Conservation (phyloP, 2,888 invertebrate species). For the Zygaena filipendulae region DNA sequence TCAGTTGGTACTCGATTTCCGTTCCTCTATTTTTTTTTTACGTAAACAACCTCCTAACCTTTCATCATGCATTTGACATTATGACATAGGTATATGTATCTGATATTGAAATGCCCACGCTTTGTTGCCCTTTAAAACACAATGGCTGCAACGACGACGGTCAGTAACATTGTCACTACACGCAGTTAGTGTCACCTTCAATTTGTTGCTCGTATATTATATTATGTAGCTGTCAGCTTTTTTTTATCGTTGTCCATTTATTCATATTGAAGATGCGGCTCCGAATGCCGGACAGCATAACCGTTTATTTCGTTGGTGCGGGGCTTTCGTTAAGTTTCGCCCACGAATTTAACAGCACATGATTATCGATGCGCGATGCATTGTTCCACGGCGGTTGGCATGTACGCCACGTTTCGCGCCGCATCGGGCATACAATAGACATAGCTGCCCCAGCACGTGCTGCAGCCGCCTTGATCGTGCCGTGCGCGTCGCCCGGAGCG, state of each 20-base stretch:
- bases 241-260: slow-evolving; percentile 41
- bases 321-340: slow-evolving; percentile 38
- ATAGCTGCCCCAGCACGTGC: slow-evolving; percentile 56
- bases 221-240: too few species aligned
- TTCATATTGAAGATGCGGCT: slow-evolving; percentile 42
- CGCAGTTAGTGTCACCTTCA: slow-evolving; percentile 38
- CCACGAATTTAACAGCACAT: slow-evolving; percentile 38
- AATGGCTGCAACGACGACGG: too few species aligned
- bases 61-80: too few species aligned
- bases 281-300: slow-evolving; percentile 39
- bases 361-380: slow-evolving; percentile 55
- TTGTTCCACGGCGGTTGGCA: slow-evolving; percentile 55
- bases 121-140: too few species aligned
- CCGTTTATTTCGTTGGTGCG: slow-evolving; percentile 36
- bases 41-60: too few species aligned
- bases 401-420: slow-evolving; percentile 48
- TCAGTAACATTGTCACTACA: too few species aligned
- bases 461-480: slow-evolving; percentile 48
- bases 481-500: slow-evolving; percentile 39
- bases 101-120: too few species aligned
- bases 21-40: too few species aligned
- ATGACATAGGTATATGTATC: too few species aligned
- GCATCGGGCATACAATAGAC: slow-evolving; percentile 56
- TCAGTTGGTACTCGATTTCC: too few species aligned
- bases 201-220: too few species aligned